Base-by-base conservation (phyloP, 2,113 vertebrate genomes). In the Tychaedon coryphoeus region DNA sequence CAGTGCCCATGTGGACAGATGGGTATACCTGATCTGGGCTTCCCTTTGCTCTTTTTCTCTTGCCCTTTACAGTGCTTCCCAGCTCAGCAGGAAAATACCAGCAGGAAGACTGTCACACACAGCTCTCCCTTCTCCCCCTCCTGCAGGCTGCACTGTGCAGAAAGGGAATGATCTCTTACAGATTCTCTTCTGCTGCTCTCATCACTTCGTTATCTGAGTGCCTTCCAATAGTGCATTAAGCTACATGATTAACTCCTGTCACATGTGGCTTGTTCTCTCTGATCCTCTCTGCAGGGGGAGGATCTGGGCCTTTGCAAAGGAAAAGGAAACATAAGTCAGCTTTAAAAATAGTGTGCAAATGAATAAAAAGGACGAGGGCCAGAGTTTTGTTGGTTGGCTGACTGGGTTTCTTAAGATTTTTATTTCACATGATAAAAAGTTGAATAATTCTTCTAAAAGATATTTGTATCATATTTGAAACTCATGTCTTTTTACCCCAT, bases 281-380 rank as follows among this genome's bases (percentile, higher is more conserved):
- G 95, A 97, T 96, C 94, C 78, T 95, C 94, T 95, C 96, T 86
- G 90, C 96, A 93, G 95, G 96, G 83, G 90, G 72, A 97, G 67
- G 86, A 86, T 95, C 92, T 83, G 47, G 75, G 75, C 75, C 85
- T 95, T 96, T 45, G 67, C 88, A 92, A 88, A 81, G 93, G 86
- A 90, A 94, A 86, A 94, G 88, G 92, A 97, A 97, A 96, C 90
- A 67, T 36, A 88, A 66, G 29, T 50, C 11, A 22, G 58, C 78
- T 88, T 93, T 94, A 86, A 88, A 96, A 96, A 67, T 33, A 90
- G 51, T 8, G 64, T 58, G 60, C 60, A 77, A 94, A 94, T n/a
- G 23, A 92, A 83, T 61, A 88, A 65, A 94, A 83, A 73, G 88
- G 64, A 73, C 78, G 31, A 53, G 34, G 71, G 75, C 18, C 66